A percentile compares a stretch with the other conserved stretches of the same genome.
Conservation (phyloP, 2,888 invertebrate species). For the Lordiphosa andalusiaca region DNA sequence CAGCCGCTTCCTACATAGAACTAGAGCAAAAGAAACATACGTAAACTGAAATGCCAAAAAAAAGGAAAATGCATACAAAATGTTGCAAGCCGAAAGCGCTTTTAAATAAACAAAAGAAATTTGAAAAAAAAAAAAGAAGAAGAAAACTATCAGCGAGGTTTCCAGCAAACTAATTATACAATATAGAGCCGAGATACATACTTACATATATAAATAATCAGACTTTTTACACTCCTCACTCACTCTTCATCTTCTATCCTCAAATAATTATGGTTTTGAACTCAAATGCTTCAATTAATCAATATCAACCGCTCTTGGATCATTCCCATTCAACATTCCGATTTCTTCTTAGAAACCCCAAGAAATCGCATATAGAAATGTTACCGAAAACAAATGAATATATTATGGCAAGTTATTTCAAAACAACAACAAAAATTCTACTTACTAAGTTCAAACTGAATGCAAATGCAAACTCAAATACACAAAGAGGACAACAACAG, state of each 20-base stretch:
- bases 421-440: constrained; percentile 42
- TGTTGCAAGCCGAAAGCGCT: constrained; percentile 43
- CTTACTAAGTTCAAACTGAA: constrained; percentile 62
- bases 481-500: constrained; percentile 41
- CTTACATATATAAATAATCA: constrained; percentile 36
- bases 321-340: constrained; percentile 17
- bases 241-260: constrained; percentile 28
- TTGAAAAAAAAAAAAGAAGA: constrained; percentile 24
- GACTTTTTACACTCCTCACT: constrained; percentile 41
- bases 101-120: constrained; percentile 17
- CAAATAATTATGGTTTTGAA: background rate
- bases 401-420: constrained; percentile 64
- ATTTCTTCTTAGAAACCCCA: constrained; percentile 43
- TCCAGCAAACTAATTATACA: constrained; percentile 59
- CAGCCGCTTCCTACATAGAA: constrained; percentile 36
- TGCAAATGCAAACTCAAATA: constrained; percentile 49
- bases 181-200: constrained; percentile 37
- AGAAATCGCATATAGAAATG: constrained; percentile 45
- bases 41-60: constrained; percentile 28
- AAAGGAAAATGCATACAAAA: constrained; percentile 58
- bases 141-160: constrained; percentile 67
- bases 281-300: too few species aligned
- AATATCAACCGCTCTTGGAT: too few species aligned
- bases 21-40: constrained; percentile 8
- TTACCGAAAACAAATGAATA: constrained; percentile 55